phyloP scores from a whole-genome alignment of 2,888 invertebrate genomes.

The Cataglyphis rosenhaueri region DNA sequence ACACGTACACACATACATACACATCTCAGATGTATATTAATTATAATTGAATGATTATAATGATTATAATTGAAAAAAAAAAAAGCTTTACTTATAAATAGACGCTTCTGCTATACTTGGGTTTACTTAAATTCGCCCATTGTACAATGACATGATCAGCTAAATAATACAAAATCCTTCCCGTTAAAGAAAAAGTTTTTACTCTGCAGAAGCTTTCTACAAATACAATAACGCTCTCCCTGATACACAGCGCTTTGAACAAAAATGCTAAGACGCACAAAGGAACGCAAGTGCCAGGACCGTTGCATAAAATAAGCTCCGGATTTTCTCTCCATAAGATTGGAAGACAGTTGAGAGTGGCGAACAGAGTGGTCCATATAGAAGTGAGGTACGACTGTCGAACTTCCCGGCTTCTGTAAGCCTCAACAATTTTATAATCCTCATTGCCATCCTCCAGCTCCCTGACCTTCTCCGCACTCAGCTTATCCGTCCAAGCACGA shows the following conservation, averaged over 20 bases:
- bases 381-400: conserved; percentile 94
- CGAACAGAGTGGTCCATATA: conserved; percentile 91
- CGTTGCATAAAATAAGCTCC: conserved; percentile 95
- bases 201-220: conserved; percentile 98
- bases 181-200: conserved; percentile 94
- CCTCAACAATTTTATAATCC: conserved; percentile 87
- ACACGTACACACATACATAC: neutral
- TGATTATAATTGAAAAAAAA: conserved; percentile 17
- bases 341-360: conserved; percentile 90
- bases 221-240: conserved; percentile 92
- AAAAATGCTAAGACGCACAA: conserved; percentile 93
- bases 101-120: conserved; percentile 68
- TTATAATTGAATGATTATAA: conserved; percentile 2
- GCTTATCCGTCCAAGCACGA: conserved; percentile 91
- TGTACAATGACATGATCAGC: conserved; percentile 96
- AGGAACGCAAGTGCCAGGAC: conserved; percentile 98
- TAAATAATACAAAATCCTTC: conserved; percentile 93
- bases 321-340: conserved; percentile 90
- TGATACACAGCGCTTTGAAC: conserved; percentile 89
- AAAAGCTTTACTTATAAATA: conserved; percentile 40
- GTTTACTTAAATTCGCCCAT: conserved; percentile 91
- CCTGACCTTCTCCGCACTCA: conserved; percentile 90
- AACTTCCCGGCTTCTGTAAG: conserved; percentile 95
- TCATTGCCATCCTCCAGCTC: conserved; percentile 85
- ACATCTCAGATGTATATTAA: conserved; percentile 7